phyloP scores from a whole-genome alignment of 2,888 invertebrate species.

The Meliscaeva auricollis region DNA sequence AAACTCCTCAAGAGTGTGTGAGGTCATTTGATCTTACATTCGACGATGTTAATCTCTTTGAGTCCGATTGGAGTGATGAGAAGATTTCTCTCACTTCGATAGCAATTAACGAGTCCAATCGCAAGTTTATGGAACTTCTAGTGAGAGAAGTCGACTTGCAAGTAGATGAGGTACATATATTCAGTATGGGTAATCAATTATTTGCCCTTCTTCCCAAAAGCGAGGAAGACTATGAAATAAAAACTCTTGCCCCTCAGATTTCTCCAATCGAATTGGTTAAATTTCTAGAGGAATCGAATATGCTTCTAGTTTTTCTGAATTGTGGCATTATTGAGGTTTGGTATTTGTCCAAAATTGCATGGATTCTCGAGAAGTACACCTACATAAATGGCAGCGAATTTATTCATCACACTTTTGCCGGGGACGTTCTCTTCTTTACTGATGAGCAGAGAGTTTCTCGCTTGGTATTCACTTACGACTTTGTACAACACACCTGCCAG shows the following conservation, averaged over 20 bases:
- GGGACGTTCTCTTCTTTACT: constrained; percentile 80
- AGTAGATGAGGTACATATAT: constrained; percentile 79
- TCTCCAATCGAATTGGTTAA: constrained; percentile 78
- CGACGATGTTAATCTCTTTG: constrained; percentile 81
- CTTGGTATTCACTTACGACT: constrained; percentile 78
- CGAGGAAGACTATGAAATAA: constrained; percentile 43
- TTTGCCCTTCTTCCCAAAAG: constrained; percentile 77
- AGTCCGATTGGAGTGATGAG: constrained; percentile 80
- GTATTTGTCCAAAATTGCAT: constrained; percentile 78
- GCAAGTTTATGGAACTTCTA: constrained; percentile 78
- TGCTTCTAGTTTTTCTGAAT: constrained; percentile 80
- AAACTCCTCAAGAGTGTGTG: constrained; percentile 76
- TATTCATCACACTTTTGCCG: constrained; percentile 78
- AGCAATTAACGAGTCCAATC: constrained; percentile 77
- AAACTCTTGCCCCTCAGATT: constrained; percentile 75
- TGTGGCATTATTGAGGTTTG: constrained; percentile 82
- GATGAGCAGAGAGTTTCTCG: constrained; percentile 80
- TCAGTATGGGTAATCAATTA: constrained; percentile 80
- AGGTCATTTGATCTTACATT: constrained; percentile 81
- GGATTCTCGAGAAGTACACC: constrained; percentile 78
- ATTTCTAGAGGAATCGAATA: constrained; percentile 77
- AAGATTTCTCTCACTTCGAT: constrained; percentile 78
- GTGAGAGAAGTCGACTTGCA: constrained; percentile 71
- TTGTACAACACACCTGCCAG: constrained; percentile 77
- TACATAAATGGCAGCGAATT: constrained; percentile 79